These are phyloP conservation scores for Acomys russatus DNA, from an alignment of 2,797 vertebrate species.

Conservation along the genomic window DNA sequence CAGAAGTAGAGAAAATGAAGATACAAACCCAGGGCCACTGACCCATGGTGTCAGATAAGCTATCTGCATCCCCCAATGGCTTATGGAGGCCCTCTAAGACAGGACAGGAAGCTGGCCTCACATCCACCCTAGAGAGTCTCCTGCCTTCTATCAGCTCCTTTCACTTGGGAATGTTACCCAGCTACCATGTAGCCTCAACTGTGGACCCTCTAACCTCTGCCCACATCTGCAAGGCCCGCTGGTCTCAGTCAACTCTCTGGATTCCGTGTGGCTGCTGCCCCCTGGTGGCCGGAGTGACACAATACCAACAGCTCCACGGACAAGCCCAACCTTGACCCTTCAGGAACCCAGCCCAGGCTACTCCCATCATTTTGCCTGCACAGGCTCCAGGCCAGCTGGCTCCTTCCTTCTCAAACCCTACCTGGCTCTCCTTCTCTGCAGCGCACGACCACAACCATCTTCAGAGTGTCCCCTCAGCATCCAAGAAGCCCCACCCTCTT, in stretches of 20 bases:
- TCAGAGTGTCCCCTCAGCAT: slow-evolving; percentile 39
- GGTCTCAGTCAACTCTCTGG: not conserved
- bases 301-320: slow-evolving; percentile 21
- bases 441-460: not conserved
- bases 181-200: not conserved
- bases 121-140: not conserved
- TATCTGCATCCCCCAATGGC: not conserved
- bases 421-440: not conserved
- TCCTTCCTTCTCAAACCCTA: not conserved
- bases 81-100: not conserved
- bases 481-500: slow-evolving; percentile 18
- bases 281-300: slow-evolving; percentile 65
- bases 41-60: not conserved
- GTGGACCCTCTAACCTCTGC: not conserved
- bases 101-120: not conserved
- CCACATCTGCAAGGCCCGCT: not conserved
- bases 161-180: not conserved
- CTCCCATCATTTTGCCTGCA: not conserved
- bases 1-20: not conserved
- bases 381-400: not conserved
- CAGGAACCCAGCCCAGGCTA: not conserved
- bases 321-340: not conserved
- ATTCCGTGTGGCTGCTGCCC: slow-evolving; percentile 72
- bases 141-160: not conserved
- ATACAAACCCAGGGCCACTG: not conserved